phyloP scores from a whole-genome alignment of 2,113 vertebrate genomes.

The Microtus richardsoni region DNA sequence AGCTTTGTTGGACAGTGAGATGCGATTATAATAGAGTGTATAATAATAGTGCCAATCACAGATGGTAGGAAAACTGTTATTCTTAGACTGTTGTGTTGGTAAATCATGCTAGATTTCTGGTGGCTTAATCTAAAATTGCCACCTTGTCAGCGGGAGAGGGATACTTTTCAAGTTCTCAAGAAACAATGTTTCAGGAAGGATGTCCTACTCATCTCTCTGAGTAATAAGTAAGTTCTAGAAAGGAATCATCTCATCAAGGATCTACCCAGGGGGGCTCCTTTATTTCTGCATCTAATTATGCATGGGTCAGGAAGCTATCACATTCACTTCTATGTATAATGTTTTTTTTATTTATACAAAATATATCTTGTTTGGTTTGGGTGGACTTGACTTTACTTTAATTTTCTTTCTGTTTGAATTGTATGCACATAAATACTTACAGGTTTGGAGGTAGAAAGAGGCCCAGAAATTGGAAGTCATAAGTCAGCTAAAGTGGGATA shows the following conservation, averaged over 20 bases:
- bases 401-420: constrained; percentile 21
- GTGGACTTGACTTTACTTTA: neutral
- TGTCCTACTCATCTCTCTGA: constrained; percentile 1
- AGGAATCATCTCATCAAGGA: neutral
- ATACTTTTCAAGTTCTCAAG: constrained; percentile 58
- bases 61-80: constrained; percentile 57
- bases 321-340: neutral
- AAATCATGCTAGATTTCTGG: constrained; percentile 69
- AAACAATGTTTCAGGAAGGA: constrained; percentile 63
- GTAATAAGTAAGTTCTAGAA: constrained; percentile 46
- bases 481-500: neutral
- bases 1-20: constrained; percentile 65
- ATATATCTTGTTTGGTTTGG: neutral
- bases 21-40: constrained; percentile 72
- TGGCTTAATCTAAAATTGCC: constrained; percentile 76
- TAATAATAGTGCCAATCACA: constrained; percentile 74
- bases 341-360: neutral
- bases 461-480: neutral
- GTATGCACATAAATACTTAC: neutral
- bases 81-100: constrained; percentile 67
- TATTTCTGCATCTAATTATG: neutral
- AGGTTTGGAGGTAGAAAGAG: neutral
- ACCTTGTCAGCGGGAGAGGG: constrained; percentile 61
- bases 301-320: neutral
- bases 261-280: neutral